Evolutionary conservation across 2,797 vertebrate genomes (phyloP).

Genomic region (Muscicapa striata): DNA sequence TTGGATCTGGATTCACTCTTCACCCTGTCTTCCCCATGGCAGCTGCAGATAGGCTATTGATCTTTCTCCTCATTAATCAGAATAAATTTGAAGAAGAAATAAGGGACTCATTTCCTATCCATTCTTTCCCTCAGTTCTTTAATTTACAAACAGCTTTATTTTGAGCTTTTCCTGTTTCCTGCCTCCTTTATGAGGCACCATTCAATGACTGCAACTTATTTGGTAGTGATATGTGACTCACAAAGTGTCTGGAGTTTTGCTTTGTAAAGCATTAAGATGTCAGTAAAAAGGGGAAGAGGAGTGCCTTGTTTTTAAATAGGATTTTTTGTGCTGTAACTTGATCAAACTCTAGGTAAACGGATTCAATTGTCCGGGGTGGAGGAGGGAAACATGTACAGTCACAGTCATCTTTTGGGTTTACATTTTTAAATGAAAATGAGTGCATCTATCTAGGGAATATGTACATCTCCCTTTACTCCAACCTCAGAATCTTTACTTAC

Average conservation of each 20-base stretch:
- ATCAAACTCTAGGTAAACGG: not conserved
- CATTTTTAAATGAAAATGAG: not conserved
- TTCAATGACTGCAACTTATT: slow-evolving; percentile 53
- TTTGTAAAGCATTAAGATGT: slow-evolving; percentile 10
- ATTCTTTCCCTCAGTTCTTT: slow-evolving; percentile 55
- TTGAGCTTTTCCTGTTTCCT: slow-evolving; percentile 40
- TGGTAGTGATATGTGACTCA: slow-evolving; percentile 59
- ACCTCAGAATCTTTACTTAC: not conserved
- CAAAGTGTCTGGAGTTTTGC: slow-evolving; percentile 27
- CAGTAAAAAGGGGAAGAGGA: not conserved
- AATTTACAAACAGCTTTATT: slow-evolving; percentile 52
- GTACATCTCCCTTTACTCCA: not conserved
- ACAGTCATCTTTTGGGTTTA: not conserved
- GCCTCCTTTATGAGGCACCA: slow-evolving; percentile 41
- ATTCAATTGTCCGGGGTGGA: not conserved
- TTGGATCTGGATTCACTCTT: slow-evolving; percentile 50
- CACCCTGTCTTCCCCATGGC: slow-evolving; percentile 21
- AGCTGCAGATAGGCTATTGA: slow-evolving; percentile 45
- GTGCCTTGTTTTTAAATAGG: not conserved
- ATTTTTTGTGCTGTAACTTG: slow-evolving; percentile 1
- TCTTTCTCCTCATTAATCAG: slow-evolving; percentile 55
- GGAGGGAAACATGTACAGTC: not conserved
- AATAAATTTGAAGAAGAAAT: slow-evolving; percentile 41
- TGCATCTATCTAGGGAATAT: not conserved
- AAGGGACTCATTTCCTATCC: not conserved